Percentiles rank a stretch among this genome's conserved stretches.
Conservation (phyloP, 1,140 invertebrate genomes). For the Drosophila rhopaloa region DNA sequence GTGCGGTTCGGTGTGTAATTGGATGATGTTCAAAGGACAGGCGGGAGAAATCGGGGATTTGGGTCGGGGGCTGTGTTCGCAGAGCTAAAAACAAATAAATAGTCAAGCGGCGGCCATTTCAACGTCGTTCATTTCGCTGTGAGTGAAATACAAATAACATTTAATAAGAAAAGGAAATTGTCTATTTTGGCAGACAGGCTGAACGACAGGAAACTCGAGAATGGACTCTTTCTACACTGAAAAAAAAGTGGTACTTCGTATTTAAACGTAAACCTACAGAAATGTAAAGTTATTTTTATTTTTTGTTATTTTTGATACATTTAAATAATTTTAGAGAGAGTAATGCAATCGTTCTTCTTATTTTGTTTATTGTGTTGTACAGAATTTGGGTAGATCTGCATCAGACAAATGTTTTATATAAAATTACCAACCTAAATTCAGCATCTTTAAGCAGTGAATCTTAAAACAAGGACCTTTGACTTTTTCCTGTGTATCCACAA, state of each 20-base stretch:
- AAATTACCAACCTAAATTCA: too few species aligned
- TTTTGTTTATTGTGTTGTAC: too few species aligned
- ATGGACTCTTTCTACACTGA: constrained; percentile 35
- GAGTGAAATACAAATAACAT: constrained; percentile 82
- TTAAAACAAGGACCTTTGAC: background rate
- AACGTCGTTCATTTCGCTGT: constrained; percentile 52
- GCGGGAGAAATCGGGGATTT: background rate
- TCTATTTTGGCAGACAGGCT: constrained; percentile 64
- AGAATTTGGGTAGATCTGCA: too few species aligned
- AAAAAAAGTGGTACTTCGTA: too few species aligned
- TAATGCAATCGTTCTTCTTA: too few species aligned
- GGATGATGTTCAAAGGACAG: constrained; percentile 64
- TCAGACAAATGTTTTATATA: too few species aligned
- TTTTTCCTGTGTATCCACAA: constrained; percentile 33
- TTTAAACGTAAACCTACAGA: too few species aligned
- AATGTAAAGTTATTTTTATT: too few species aligned
- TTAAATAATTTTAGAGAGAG: too few species aligned
- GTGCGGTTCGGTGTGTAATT: constrained; percentile 70
- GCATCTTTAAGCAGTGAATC: too few species aligned
- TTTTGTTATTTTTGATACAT: too few species aligned
- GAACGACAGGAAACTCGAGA: constrained; percentile 23
- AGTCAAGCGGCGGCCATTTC: constrained; percentile 61
- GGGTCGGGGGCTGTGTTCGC: background rate
- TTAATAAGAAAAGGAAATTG: constrained; percentile 83
- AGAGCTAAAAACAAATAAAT: constrained; percentile 73